A percentile compares a stretch with the other conserved stretches of the same genome.
phyloP scores from a whole-genome alignment of 2,113 vertebrate genomes.

The Indicator maculatus region DNA sequence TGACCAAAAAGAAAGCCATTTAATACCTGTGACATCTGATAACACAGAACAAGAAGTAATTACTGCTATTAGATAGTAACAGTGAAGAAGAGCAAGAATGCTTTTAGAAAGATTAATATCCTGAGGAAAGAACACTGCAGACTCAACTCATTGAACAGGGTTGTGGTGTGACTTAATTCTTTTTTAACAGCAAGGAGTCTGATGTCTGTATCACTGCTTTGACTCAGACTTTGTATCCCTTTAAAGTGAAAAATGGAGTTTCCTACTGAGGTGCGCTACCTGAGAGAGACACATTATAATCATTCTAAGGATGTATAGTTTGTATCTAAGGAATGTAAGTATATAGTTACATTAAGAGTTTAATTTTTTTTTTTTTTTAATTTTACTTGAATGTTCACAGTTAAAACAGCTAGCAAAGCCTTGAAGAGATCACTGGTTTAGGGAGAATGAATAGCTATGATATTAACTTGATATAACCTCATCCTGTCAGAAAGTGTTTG shows the following conservation, averaged over 20 bases:
- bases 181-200: neutral
- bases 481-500: neutral
- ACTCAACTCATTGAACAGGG: constrained; percentile 20
- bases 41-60: constrained; percentile 67
- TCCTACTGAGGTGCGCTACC: neutral
- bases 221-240: neutral
- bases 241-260: neutral
- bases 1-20: constrained; percentile 22
- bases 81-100: constrained; percentile 48
- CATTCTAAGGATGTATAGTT: neutral
- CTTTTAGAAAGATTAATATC: constrained; percentile 68
- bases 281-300: neutral
- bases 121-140: constrained; percentile 25
- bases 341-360: neutral
- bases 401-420: neutral
- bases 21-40: constrained; percentile 64
- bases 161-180: constrained; percentile 10
- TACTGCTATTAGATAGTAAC: constrained; percentile 60
- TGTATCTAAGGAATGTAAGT: neutral
- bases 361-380: neutral
- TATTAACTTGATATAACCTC: neutral
- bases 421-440: neutral
- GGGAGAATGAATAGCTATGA: neutral
- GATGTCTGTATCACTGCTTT: neutral
- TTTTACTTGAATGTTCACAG: neutral